Conservation (phyloP, 1,140 invertebrate genomes). For the Drosophila insularis region DNA sequence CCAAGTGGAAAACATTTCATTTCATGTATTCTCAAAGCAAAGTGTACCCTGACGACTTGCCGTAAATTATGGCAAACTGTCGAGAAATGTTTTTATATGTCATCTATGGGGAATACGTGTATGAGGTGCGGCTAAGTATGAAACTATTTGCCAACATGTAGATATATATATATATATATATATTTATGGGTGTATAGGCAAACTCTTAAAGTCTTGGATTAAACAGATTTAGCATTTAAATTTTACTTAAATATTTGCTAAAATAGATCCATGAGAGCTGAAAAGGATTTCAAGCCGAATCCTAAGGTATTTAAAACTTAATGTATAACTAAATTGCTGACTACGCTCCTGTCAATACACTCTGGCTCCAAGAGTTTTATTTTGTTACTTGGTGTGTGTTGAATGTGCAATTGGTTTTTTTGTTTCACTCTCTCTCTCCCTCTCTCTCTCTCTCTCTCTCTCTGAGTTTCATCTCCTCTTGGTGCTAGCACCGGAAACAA, state of each 20-base stretch:
- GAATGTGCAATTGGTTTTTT: conserved; percentile 61
- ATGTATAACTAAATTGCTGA: no score
- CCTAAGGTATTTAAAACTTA: no score
- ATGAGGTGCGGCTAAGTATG: not conserved
- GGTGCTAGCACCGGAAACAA: conserved; percentile 57
- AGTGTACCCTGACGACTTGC: not conserved
- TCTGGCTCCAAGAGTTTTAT: no score
- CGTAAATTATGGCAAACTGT: conserved; percentile 1
- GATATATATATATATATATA: no score
- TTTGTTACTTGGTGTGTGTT: not conserved
- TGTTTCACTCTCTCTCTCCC: not conserved
- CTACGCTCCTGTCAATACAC: not conserved
- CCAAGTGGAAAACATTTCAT: conserved; percentile 8
- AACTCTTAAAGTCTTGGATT: not conserved
- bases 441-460: not conserved
- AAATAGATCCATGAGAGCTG: no score
- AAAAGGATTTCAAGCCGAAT: no score
- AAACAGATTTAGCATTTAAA: not conserved
- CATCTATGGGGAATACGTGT: not conserved
- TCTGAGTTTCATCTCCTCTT: not conserved
- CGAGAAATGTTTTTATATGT: conserved; percentile 1
- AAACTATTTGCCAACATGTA: not conserved
- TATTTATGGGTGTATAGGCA: not conserved
- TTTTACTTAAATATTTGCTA: not conserved
- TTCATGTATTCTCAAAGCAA: not conserved